These are phyloP conservation scores for Cephus spinipes DNA, from an alignment of 2,888 invertebrate genomes.

Conservation along the genomic window DNA sequence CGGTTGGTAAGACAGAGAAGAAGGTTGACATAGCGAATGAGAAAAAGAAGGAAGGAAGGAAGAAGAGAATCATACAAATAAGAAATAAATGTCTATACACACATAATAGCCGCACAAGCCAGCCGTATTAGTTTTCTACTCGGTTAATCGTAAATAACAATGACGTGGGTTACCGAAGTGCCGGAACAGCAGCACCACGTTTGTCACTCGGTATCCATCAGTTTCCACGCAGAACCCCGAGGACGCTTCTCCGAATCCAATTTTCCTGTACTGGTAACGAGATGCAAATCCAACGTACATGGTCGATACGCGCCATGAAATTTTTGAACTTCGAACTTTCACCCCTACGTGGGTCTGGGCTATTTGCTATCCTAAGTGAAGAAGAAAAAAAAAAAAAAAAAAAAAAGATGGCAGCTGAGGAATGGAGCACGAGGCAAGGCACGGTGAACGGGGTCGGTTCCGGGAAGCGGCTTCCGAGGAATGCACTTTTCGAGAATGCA, in stretches of 20 bases:
- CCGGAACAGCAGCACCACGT: neutral
- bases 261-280: neutral
- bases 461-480: neutral
- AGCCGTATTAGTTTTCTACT: constrained; percentile 45
- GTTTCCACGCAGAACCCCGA: neutral
- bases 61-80: constrained; percentile 6
- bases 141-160: constrained; percentile 48
- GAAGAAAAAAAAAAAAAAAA: neutral
- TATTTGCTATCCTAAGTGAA: neutral
- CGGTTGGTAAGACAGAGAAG: constrained; percentile 45
- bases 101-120: neutral
- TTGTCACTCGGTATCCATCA: neutral
- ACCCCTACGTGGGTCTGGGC: neutral
- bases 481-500: constrained; percentile 7
- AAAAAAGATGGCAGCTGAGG: neutral
- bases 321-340: neutral
- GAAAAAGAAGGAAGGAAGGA: neutral
- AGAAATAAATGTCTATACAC: neutral
- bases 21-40: constrained; percentile 10
- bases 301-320: neutral
- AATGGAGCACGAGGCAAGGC: neutral
- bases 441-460: neutral
- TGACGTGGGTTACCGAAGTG: constrained; percentile 26
- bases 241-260: neutral
- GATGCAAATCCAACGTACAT: neutral